phyloP scores from a whole-genome alignment of 2,113 vertebrate species.

The Rutilus rutilus region DNA sequence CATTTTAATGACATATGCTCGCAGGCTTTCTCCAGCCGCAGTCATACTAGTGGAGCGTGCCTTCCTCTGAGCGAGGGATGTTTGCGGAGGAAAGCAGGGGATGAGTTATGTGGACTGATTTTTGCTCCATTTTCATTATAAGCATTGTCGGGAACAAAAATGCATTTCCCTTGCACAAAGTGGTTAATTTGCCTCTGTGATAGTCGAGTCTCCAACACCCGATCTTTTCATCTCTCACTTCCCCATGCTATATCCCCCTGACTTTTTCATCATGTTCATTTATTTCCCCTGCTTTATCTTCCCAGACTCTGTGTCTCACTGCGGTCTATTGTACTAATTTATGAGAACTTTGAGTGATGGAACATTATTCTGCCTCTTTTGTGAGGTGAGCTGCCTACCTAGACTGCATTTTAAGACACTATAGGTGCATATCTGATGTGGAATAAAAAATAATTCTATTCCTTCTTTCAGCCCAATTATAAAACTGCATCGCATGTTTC shows the following conservation, averaged over 20 bases:
- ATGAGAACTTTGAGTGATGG: slow-evolving; percentile 70
- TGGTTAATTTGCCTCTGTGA: slow-evolving; percentile 67
- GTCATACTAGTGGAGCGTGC: slow-evolving; percentile 65
- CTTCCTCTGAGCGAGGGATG: slow-evolving; percentile 66
- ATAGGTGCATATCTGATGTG: not conserved
- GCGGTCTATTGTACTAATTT: slow-evolving; percentile 74
- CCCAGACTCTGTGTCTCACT: slow-evolving; percentile 76
- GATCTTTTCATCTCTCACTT: slow-evolving; percentile 60
- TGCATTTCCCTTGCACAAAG: slow-evolving; percentile 63
- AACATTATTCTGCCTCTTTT: not conserved
- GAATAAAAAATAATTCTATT: not conserved
- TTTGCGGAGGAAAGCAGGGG: slow-evolving; percentile 53
- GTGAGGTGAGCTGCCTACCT: not conserved
- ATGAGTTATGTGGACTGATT: slow-evolving; percentile 52
- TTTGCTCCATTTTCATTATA: slow-evolving; percentile 62
- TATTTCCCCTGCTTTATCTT: slow-evolving; percentile 72
- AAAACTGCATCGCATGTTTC: not conserved
- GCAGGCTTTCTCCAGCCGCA: slow-evolving; percentile 66
- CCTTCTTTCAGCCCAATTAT: not conserved
- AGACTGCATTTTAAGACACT: not conserved
- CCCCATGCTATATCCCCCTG: slow-evolving; percentile 39
- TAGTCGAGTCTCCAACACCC: slow-evolving; percentile 50
- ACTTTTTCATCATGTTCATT: slow-evolving; percentile 15
- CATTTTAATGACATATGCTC: slow-evolving; percentile 73
- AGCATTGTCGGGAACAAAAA: slow-evolving; percentile 65